Evolutionary conservation across 1,140 invertebrate species (phyloP), one percentile per base, ranked within the genome.

Genomic region (Rhyzopertha dominica): DNA sequence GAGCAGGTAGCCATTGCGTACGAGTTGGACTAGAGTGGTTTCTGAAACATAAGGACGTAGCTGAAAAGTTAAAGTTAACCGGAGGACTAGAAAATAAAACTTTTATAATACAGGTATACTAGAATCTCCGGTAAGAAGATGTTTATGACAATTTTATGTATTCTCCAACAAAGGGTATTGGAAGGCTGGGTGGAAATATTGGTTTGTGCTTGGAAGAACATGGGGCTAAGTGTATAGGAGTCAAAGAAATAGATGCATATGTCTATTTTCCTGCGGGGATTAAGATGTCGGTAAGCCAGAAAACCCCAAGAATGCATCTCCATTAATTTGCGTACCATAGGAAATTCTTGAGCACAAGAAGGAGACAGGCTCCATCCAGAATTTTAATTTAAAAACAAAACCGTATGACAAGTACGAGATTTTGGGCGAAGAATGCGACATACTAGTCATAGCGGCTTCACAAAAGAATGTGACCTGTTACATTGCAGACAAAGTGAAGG

Each of bases 171-270:
- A 12, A 93, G 74, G 90, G 89, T 3, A 84, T 89, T 58, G 90
- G 90, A 61, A 95, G 94, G 69, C 87, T 95, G 1, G 92, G 91
- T 47, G 75, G 83, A 8, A 84, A 89, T 61, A 76, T 85, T 0
- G 82, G 81, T 54, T 68, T 85, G 14, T 90, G 87, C 63, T 72
- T 94, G 0, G 73, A 81, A 50, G 68, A 84, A 49, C 79, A 79
- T 22, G 91, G 91, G 0, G 89, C 86, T 2, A 84, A 80, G 53
- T 80, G 88, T 49, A 79, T 94, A 51, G 91, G 89, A 2, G 74
- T 95, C 4, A 74, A 81, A 39, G 90, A 95, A 67, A 59, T 67
- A 16, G 79, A 90, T 62, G 79, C 77, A 8, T 75, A 75, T 16
- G 75, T 95, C 22, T 76, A 71, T 49, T 90, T 90, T 60, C 59